These are phyloP conservation scores for Polypedilum pembai DNA, from an alignment of 1,140 invertebrate species.

Conservation along the genomic window DNA sequence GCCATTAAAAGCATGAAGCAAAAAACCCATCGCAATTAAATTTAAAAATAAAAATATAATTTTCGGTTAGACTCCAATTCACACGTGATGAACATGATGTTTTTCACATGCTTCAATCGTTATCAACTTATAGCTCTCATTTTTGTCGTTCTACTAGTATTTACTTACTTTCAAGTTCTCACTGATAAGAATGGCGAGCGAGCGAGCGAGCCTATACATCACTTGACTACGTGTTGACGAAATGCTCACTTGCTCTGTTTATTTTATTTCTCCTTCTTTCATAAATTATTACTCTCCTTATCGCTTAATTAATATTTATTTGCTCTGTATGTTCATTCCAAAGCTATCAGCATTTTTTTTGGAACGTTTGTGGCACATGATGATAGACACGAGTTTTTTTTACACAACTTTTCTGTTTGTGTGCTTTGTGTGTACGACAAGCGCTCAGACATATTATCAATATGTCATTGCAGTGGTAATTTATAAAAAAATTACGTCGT, in stretches of 20 bases:
- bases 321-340: slow-evolving; percentile 5
- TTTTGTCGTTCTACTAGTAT: background rate
- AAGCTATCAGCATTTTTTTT: slow-evolving; percentile 6
- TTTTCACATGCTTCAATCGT: background rate
- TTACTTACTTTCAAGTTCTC: background rate
- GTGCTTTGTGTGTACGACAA: background rate
- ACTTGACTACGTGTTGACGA: background rate
- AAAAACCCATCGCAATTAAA: slow-evolving; percentile 5
- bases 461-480: background rate
- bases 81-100: slow-evolving; percentile 23
- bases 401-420: background rate
- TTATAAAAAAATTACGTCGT: background rate
- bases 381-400: slow-evolving; percentile 22
- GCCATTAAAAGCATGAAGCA: background rate
- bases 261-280: background rate
- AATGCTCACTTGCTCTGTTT: background rate
- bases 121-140: background rate
- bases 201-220: background rate
- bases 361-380: slow-evolving; percentile 16
- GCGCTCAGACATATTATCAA: background rate
- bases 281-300: slow-evolving; percentile 20
- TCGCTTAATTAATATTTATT: slow-evolving; percentile 23
- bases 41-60: background rate
- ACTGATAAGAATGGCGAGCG: slow-evolving; percentile 2
- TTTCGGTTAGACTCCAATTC: background rate